phyloP scores from a whole-genome alignment of 2,113 vertebrate species.

The Sterna hirundo region DNA sequence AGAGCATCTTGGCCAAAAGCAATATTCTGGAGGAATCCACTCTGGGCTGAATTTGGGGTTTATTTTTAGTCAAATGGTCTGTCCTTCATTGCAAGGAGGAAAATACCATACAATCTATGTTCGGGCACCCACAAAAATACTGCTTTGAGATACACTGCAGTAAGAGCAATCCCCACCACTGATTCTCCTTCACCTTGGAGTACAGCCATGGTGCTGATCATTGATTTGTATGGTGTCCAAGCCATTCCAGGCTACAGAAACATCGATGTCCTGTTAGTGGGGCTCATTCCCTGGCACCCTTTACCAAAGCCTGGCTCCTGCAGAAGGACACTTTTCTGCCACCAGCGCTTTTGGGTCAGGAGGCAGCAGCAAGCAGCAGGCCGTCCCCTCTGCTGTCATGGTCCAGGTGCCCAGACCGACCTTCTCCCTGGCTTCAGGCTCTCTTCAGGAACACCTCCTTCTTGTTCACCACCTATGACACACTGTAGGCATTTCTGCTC shows the following conservation, averaged over 20 bases:
- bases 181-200: not conserved
- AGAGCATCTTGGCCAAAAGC: not conserved
- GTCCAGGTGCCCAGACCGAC: not conserved
- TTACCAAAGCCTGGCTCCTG: not conserved
- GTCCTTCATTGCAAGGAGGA: not conserved
- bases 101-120: not conserved
- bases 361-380: not conserved
- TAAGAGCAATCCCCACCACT: not conserved
- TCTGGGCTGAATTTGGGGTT: not conserved
- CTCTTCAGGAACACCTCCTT: not conserved
- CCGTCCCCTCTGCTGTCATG: not conserved
- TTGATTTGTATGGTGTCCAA: fast-evolving
- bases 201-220: not conserved
- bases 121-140: not conserved
- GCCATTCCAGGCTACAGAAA: not conserved
- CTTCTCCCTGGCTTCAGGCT: not conserved
- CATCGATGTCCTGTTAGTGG: not conserved
- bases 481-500: not conserved
- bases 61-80: not conserved
- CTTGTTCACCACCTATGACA: not conserved
- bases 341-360: not conserved
- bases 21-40: slow-evolving; percentile 9
- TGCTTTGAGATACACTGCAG: not conserved
- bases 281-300: not conserved
- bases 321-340: not conserved